Evolutionary conservation across 2,888 invertebrate genomes (phyloP), one percentile per base, ranked within the genome.

Genomic region (Drosophila subsilvestris): DNA sequence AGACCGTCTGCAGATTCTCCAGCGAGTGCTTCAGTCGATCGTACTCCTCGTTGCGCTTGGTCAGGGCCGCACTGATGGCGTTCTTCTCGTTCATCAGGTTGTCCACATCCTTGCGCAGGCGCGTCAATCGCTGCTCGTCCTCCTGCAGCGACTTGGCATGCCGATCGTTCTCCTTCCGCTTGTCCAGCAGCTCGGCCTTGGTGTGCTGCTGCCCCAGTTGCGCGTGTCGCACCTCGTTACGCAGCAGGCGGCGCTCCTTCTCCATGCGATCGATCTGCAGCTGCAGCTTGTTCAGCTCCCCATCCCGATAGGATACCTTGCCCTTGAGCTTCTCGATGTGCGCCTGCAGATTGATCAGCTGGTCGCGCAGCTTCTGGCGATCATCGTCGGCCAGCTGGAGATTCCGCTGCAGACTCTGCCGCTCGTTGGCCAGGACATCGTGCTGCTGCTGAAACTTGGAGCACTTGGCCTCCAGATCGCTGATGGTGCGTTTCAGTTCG

Each of bases 21-120:
- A 97, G 95, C 92, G 96, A 96, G 91, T 96, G 96, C 81, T 96
- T 96, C 20, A 97, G 93, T 48, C 96, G 93, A 0, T 94, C 94
- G 55, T 97, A 93, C 92, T 98, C 96, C 80, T 97, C 97, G 90
- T 97, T 97, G 76, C 97, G 93, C 48, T 96, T 93, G 58, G 97
- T 96, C 17, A 98, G 93, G 88, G 97, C 96, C 0, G 96, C 95
- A 0, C 96, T 96, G 1, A 98, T 94, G 53, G 97, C 94, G 90
- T 97, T 97, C 42, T 97, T 93, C 88, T 97, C 97, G 86, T 95
- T 95, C 92, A 95, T 94, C 73, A 95, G 91, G 48, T 94, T 94
- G 75, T 97, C 96, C 49, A 97, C 92, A 79, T 96, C 95, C 89
- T 96, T 96, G 78, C 94, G 93, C 83, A 95, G 94, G 61, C 95